Conservation (phyloP, 1,140 invertebrate species). For the Laodelphax striatellus region DNA sequence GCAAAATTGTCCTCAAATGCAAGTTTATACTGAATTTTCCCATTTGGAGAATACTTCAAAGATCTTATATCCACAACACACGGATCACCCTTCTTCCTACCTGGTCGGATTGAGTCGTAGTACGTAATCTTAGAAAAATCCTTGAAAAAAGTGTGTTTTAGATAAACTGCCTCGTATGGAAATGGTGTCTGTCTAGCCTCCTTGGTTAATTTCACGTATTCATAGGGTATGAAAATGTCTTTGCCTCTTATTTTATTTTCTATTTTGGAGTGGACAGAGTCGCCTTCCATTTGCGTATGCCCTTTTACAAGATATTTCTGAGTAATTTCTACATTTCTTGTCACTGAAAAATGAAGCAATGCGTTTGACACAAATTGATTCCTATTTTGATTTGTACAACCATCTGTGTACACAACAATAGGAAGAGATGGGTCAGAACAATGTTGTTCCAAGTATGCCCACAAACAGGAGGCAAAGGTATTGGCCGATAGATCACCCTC, state of each 20-base stretch:
- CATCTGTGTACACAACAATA: constrained; percentile 8
- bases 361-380: too few relatives aligned
- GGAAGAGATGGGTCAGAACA: background rate
- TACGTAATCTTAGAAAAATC: background rate
- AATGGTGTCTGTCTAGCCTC: constrained; percentile 11
- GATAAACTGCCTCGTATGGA: background rate
- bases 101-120: constrained; percentile 13
- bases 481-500: constrained; percentile 8
- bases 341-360: too few relatives aligned
- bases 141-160: constrained; percentile 5
- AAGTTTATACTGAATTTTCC: constrained; percentile 2
- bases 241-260: constrained; percentile 23
- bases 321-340: constrained; percentile 17
- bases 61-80: constrained; percentile 3
- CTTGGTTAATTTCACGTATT: constrained; percentile 17
- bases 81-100: constrained; percentile 8
- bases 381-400: constrained; percentile 1
- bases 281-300: constrained; percentile 31
- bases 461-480: constrained; percentile 8
- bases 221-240: constrained; percentile 20
- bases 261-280: constrained; percentile 21
- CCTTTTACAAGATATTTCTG: constrained; percentile 31
- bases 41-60: background rate
- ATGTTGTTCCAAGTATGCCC: too few relatives aligned
- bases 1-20: background rate